phyloP scores from a whole-genome alignment of 2,888 invertebrate species.

The Ophion slaviceki region DNA sequence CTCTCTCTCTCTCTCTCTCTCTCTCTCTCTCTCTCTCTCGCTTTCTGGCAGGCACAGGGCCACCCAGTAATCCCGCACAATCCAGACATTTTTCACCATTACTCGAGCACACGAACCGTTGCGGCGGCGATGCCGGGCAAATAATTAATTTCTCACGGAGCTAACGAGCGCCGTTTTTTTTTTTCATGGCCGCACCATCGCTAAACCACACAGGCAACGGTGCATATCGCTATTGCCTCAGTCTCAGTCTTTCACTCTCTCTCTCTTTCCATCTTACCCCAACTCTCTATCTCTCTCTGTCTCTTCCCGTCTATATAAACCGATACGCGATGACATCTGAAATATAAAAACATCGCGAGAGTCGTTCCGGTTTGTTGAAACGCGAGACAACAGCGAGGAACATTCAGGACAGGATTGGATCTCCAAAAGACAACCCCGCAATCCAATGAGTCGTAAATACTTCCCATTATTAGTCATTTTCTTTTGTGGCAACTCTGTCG shows the following conservation, averaged over 20 bases:
- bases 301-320: conserved; percentile 69
- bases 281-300: neutral
- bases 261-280: neutral
- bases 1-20: neutral
- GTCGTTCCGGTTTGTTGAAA: conserved; percentile 68
- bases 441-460: neutral
- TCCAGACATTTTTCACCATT: conserved; percentile 84
- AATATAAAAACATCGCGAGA: conserved; percentile 72
- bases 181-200: conserved; percentile 69
- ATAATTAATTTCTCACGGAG: conserved; percentile 83
- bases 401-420: conserved; percentile 39
- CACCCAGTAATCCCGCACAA: conserved; percentile 81
- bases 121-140: conserved; percentile 72
- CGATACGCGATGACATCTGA: conserved; percentile 76
- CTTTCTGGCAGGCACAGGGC: conserved; percentile 54
- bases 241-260: neutral
- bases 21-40: conserved; percentile 2
- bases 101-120: conserved; percentile 72
- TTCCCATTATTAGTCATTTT: neutral
- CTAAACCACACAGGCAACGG: conserved; percentile 56
- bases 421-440: neutral
- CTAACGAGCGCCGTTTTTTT: conserved; percentile 80
- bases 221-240: conserved; percentile 40
- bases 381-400: conserved; percentile 54
- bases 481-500: neutral